Evolutionary conservation across 2,888 invertebrate species (phyloP), one percentile per base, ranked within the genome.

Genomic region (Diaperis boleti): DNA sequence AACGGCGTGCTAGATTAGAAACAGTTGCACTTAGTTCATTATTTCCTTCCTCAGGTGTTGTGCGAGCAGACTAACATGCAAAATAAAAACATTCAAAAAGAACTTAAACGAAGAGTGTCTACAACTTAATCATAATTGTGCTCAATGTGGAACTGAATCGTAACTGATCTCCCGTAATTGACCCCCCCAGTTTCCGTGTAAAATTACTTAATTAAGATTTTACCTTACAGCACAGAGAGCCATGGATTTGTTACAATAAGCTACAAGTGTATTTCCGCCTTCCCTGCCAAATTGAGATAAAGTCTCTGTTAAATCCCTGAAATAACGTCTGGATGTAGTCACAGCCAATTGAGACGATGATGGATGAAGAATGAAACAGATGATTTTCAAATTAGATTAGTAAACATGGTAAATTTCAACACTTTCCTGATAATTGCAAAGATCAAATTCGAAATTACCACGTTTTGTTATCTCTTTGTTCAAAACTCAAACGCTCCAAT

Each of bases 11-110:
- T 45, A 70, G 66, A 49, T 64, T 60, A 65, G 69, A 65, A 56
- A 66, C 66, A 69, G 63, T 62, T 42, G 69, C 72, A 70, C 75
- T 74, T 72, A 73, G 57, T 67, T 69, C 72, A 66, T 66, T 70
- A 66, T 54, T 64, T 35, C 66, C 71, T 67, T 71, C 72, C 56
- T 59, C 66, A 47, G 49, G 63, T 52, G 66, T 45, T 60, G 70
- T 72, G 66, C 71, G 72, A 68, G 71, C 66, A 69, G 76, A 75
- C 76, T 76, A 74, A 70, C 72, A 73, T 74, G 71, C 72, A 73
- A 72, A 73, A 68, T 64, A 72, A 69, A 63, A 57, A 61, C 47
- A 50, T 64, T 57, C 39, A 70, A 66, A n/a, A 42, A 42, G 33
- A 59, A 66, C 56, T 60, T 54, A 62, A 69, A 64, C 50, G 15